phyloP scores from a whole-genome alignment of 1,140 invertebrate species.

The Ips typographus region DNA sequence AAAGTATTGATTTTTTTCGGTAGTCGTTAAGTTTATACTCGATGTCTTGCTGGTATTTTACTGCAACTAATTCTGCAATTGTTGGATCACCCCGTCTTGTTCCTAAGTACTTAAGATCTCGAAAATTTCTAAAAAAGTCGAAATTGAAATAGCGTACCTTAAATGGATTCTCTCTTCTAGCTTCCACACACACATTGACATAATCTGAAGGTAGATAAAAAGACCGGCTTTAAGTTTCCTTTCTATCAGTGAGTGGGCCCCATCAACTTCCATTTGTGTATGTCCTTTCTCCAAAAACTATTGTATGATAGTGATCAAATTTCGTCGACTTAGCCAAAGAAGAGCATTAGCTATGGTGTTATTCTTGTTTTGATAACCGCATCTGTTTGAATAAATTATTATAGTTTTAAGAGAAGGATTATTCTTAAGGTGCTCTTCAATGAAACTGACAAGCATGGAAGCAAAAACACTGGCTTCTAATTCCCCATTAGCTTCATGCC shows the following conservation, averaged over 20 bases:
- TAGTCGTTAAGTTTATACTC: neutral
- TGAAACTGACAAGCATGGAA: neutral
- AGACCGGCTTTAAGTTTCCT: constrained; percentile 3
- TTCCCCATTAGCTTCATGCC: constrained; percentile 38
- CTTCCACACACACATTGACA: neutral
- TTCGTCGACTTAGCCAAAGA: constrained; percentile 38
- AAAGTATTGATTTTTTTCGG: neutral
- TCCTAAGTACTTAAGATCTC: neutral
- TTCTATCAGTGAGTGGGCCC: constrained; percentile 45
- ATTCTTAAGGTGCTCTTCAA: neutral
- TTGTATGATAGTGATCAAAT: constrained; percentile 48
- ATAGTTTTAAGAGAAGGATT: constrained; percentile 44
- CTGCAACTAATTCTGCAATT: constrained; percentile 1
- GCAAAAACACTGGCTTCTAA: constrained; percentile 21
- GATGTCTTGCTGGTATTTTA: neutral
- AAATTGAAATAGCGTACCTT: neutral
- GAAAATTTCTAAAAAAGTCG: neutral
- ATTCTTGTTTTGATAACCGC: neutral
- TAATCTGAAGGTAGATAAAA: neutral
- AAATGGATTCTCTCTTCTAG: neutral
- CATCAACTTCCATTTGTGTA: constrained; percentile 53
- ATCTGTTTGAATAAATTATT: constrained; percentile 23
- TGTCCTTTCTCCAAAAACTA: constrained; percentile 53
- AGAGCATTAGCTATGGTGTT: constrained; percentile 47
- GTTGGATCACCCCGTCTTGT: neutral